phyloP scores from a whole-genome alignment of 2,797 vertebrate species.

The Picus viridis region DNA sequence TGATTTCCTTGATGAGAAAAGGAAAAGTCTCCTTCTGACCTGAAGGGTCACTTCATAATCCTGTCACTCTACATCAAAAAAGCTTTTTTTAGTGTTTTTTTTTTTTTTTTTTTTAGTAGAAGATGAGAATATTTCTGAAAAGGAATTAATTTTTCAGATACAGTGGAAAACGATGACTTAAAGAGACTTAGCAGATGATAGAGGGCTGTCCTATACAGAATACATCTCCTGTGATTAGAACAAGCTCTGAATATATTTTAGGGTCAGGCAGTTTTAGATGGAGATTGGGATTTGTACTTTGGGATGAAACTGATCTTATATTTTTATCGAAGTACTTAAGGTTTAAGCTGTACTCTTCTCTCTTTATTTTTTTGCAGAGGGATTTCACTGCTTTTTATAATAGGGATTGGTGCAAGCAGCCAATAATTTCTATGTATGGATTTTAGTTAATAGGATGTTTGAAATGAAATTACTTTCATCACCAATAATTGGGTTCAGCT shows the following conservation, averaged over 20 bases:
- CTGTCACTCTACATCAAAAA: constrained; percentile 80
- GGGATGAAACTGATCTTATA: constrained; percentile 79
- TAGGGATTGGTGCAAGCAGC: constrained; percentile 54
- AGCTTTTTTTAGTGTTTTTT: constrained; percentile 42
- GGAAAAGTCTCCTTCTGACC: constrained; percentile 84
- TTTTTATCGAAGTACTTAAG: constrained; percentile 78
- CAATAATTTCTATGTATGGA: constrained; percentile 68
- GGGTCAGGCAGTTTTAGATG: constrained; percentile 75
- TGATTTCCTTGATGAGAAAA: constrained; percentile 88
- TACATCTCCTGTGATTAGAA: constrained; percentile 79
- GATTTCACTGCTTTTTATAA: constrained; percentile 73
- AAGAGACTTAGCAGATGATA: constrained; percentile 75
- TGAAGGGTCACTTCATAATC: constrained; percentile 83
- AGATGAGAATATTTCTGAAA: constrained; percentile 85
- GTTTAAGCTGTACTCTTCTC: constrained; percentile 67
- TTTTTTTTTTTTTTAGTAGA: constrained; percentile 70
- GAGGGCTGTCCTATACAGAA: constrained; percentile 71
- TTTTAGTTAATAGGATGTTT: constrained; percentile 77
- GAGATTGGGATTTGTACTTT: constrained; percentile 75
- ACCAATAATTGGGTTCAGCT: constrained; percentile 52
- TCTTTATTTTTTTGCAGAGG: constrained; percentile 62
- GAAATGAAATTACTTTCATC: constrained; percentile 62
- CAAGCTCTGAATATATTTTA: constrained; percentile 73
- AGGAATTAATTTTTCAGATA: constrained; percentile 85
- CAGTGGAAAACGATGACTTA: constrained; percentile 78